phyloP scores from a whole-genome alignment of 2,888 invertebrate species.

The Parnassius smintheus region DNA sequence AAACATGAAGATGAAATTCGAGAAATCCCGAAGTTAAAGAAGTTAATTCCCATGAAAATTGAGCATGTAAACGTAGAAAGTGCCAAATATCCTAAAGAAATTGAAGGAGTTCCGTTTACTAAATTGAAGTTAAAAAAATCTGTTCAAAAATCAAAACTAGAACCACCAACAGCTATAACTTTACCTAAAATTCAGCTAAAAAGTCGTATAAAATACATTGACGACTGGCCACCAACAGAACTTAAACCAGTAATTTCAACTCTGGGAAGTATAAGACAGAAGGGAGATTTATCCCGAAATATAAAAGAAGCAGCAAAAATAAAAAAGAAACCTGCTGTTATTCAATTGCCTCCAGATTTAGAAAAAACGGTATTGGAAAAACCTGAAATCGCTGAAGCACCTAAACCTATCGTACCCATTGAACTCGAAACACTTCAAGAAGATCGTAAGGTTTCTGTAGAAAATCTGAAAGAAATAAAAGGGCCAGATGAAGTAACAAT shows the following conservation, averaged over 20 bases:
- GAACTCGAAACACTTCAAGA: constrained; percentile 20
- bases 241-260: constrained; percentile 74
- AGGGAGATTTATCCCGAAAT: constrained; percentile 85
- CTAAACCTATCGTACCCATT: neutral
- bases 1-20: constrained; percentile 1
- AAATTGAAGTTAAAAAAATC: constrained; percentile 86
- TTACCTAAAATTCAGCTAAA: constrained; percentile 86
- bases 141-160: constrained; percentile 70
- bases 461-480: constrained; percentile 20
- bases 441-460: neutral
- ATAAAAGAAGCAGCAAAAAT: constrained; percentile 84
- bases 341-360: constrained; percentile 73
- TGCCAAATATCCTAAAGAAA: constrained; percentile 81
- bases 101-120: constrained; percentile 82
- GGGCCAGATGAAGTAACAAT: constrained; percentile 1
- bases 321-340: constrained; percentile 80
- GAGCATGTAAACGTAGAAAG: constrained; percentile 82
- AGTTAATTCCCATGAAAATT: constrained; percentile 78
- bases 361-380: constrained; percentile 78
- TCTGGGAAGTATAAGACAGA: constrained; percentile 80
- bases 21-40: constrained; percentile 40
- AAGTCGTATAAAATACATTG: constrained; percentile 83
- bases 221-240: constrained; percentile 83
- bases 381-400: constrained; percentile 41
- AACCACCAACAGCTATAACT: constrained; percentile 47